Percentiles rank a stretch among this genome's conserved stretches.
Conservation (phyloP, 2,113 vertebrate species). For the Prunella fulvescens region DNA sequence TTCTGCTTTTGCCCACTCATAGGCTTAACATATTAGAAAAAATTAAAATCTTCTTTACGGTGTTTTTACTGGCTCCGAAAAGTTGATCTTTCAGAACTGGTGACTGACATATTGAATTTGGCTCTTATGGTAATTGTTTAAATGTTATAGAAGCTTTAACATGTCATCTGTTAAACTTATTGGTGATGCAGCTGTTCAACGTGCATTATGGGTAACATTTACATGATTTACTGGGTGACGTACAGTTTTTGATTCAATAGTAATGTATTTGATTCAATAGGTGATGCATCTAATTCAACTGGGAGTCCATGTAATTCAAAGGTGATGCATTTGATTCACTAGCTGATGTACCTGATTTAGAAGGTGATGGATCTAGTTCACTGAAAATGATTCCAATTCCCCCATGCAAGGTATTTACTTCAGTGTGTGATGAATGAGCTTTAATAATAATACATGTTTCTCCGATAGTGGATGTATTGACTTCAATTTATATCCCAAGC, state of each 20-base stretch:
- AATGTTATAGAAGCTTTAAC: conserved; percentile 72
- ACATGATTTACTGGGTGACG: conserved; percentile 76
- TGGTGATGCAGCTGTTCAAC: conserved; percentile 65
- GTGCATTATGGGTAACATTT: conserved; percentile 72
- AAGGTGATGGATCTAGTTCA: conserved; percentile 77
- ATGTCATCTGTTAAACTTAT: conserved; percentile 73
- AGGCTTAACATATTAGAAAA: background rate
- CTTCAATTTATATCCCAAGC: conserved; percentile 45
- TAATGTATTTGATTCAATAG: conserved; percentile 76
- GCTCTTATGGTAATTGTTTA: conserved; percentile 72
- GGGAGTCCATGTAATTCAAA: conserved; percentile 70
- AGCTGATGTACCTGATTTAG: conserved; percentile 78
- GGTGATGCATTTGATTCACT: conserved; percentile 76
- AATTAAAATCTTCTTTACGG: background rate
- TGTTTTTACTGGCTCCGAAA: conserved; percentile 11
- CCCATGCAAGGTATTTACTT: conserved; percentile 68
- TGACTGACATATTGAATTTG: conserved; percentile 67
- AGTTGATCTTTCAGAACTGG: background rate
- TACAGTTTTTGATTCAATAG: conserved; percentile 74
- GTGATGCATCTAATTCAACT: conserved; percentile 69
- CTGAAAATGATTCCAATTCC: conserved; percentile 69
- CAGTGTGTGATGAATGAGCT: conserved; percentile 70
- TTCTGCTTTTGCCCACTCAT: background rate
- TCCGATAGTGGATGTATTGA: conserved; percentile 35
- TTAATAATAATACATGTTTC: conserved; percentile 73